phyloP scores from a whole-genome alignment of 2,888 invertebrate genomes.

The Calliphora vomitoria region DNA sequence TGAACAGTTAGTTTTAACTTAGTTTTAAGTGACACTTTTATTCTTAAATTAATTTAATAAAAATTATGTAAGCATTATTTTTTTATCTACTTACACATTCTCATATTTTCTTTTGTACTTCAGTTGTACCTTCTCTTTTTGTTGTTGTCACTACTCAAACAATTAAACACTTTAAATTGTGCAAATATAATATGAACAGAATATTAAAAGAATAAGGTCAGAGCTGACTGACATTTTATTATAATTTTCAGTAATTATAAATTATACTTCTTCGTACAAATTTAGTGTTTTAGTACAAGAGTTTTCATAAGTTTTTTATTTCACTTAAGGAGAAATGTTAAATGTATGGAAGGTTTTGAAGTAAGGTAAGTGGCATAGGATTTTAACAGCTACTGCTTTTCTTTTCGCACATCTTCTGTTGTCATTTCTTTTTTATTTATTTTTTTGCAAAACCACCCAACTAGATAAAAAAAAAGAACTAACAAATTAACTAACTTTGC shows the following conservation, averaged over 20 bases:
- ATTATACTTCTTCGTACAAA: constrained; percentile 32
- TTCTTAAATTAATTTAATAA: constrained; percentile 2
- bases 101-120: not conserved
- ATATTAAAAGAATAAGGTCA: not conserved
- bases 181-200: constrained; percentile 18
- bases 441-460: constrained; percentile 4
- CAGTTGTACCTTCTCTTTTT: not conserved
- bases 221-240: constrained; percentile 43
- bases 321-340: not conserved
- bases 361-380: not conserved
- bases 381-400: not conserved
- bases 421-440: not conserved
- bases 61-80: not conserved
- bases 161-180: constrained; percentile 37
- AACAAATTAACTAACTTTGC: constrained; percentile 39
- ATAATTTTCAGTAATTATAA: constrained; percentile 61
- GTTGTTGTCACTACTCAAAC: not conserved
- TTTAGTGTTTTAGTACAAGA: constrained; percentile 1
- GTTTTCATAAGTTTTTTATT: not conserved
- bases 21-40: not conserved
- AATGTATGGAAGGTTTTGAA: not conserved
- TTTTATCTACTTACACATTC: not conserved
- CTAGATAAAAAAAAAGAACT: not conserved
- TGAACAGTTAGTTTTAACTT: not conserved
- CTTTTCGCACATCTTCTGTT: not conserved